Conservation (phyloP, 2,888 invertebrate species). For the Spisula solida region DNA sequence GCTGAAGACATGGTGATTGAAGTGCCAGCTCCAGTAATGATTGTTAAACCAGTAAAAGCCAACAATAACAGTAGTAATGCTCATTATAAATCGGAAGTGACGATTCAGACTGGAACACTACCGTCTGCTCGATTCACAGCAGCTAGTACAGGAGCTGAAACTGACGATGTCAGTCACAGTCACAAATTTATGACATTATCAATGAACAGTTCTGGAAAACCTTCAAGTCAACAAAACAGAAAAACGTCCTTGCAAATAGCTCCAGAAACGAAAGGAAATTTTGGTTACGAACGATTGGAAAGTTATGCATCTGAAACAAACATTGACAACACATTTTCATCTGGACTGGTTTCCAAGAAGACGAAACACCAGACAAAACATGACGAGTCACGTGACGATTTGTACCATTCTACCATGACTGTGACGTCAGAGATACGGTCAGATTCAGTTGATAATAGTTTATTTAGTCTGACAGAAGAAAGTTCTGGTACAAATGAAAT, state of each 20-base stretch:
- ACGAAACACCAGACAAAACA: background rate
- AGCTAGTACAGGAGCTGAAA: background rate
- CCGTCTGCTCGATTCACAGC: constrained; percentile 23
- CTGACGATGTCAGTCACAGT: background rate
- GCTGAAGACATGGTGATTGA: constrained; percentile 65
- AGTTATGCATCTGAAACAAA: constrained; percentile 60
- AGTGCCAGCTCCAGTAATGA: constrained; percentile 32
- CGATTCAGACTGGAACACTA: constrained; percentile 13
- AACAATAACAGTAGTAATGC: constrained; percentile 11
- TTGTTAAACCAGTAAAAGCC: constrained; percentile 28
- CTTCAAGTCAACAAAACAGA: constrained; percentile 23
- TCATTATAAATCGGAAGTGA: constrained; percentile 31
- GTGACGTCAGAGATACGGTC: constrained; percentile 60
- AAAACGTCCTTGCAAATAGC: constrained; percentile 62
- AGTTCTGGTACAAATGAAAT: background rate
- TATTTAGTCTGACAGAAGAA: constrained; percentile 48
- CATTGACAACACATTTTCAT: constrained; percentile 24
- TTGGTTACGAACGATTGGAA: constrained; percentile 61
- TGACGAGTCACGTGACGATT: constrained; percentile 51
- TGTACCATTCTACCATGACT: constrained; percentile 67
- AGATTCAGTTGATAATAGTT: constrained; percentile 56
- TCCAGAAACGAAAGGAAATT: constrained; percentile 21
- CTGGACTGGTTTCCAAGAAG: constrained; percentile 26
- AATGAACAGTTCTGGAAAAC: background rate
- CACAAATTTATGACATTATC: constrained; percentile 13